Base-by-base conservation (phyloP, 2,113 vertebrate species). In the Delphinapterus leucas region DNA sequence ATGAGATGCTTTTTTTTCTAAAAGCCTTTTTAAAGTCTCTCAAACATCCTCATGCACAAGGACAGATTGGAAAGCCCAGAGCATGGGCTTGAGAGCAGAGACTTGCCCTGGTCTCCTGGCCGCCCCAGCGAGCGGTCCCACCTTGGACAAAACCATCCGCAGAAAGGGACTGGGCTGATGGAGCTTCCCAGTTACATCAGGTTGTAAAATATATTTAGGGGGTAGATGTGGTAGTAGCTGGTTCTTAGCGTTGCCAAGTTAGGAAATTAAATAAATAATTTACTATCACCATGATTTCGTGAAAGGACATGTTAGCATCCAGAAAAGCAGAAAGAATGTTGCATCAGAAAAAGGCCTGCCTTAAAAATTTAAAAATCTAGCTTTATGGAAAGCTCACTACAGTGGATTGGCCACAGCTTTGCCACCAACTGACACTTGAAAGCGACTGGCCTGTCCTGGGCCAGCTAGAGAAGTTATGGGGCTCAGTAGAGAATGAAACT, bases 381-480 rank as follows among this genome's bases (percentile, higher is more conserved):
- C 53, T 61, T 68, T 9, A 33, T 3, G 1, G 14, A 15, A 21
- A 20, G 67, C n/a, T 76, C 65, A 0, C 28, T 7, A 0, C 14
- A 0, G 38, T 14, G 12, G 14, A 58, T 31, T 17, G 61, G 7
- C 2, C 0, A 2, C 2, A 15, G 2, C 33, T 79, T 55, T 49
- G 53, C 96, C 73, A 33, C 47, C 53, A 17, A 2, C 20, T 3
- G 26, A 23, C 17, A 26, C 28, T 26, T 17, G 28, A 79, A 31
- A 41, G 63, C 73, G 7, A 0, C 74, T 38, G 31, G 41, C 14
- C 55, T 26, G 4, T 41, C 41, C 25, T 9, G 58, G 25, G 36
- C 61, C 26, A 1, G 18, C 47, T 15, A 6, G 26, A 70, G 18
- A 26, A 31, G 18, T 14, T 23, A 9, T 1, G 47, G 44, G 67